These are phyloP conservation scores for Tetraneura akinire DNA, from an alignment of 1,140 invertebrate genomes.

Conservation along the genomic window DNA sequence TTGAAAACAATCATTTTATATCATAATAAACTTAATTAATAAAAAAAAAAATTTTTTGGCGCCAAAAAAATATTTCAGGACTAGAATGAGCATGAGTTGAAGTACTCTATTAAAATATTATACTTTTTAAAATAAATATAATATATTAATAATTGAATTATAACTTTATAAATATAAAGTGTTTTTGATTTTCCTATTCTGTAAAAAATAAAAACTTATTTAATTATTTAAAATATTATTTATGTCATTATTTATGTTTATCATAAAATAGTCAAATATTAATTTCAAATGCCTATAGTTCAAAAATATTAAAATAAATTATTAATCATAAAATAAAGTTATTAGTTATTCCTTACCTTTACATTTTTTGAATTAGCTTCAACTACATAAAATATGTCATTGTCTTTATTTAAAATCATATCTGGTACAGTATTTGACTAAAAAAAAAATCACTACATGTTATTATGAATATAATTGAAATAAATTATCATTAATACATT, in stretches of 20 bases:
- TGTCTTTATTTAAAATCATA: not conserved
- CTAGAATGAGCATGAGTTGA: not conserved
- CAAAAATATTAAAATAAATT: not conserved
- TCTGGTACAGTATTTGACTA: not conserved
- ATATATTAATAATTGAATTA: too few relatives aligned
- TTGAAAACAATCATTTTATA: too few relatives aligned
- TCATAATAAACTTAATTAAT: too few relatives aligned
- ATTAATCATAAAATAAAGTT: not conserved
- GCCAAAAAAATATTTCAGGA: not conserved
- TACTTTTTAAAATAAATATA: not conserved
- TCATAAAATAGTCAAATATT: too few relatives aligned
- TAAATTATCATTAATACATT: too few relatives aligned
- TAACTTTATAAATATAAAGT: too few relatives aligned
- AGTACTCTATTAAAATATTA: not conserved
- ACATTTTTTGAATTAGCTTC: constrained; percentile 5
- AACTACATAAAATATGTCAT: not conserved
- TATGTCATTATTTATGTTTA: not conserved
- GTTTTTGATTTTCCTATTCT: not conserved
- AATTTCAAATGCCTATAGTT: not conserved
- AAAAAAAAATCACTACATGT: too few relatives aligned
- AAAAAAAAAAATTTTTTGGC: too few relatives aligned
- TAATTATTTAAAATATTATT: too few relatives aligned
- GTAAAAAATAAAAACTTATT: too few relatives aligned
- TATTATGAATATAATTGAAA: too few relatives aligned
- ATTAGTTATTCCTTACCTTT: not conserved